A percentile compares a stretch with the other conserved stretches of the same genome.
Evolutionary conservation across 2,113 vertebrate genomes (phyloP).

Genomic region (Geococcyx californianus): DNA sequence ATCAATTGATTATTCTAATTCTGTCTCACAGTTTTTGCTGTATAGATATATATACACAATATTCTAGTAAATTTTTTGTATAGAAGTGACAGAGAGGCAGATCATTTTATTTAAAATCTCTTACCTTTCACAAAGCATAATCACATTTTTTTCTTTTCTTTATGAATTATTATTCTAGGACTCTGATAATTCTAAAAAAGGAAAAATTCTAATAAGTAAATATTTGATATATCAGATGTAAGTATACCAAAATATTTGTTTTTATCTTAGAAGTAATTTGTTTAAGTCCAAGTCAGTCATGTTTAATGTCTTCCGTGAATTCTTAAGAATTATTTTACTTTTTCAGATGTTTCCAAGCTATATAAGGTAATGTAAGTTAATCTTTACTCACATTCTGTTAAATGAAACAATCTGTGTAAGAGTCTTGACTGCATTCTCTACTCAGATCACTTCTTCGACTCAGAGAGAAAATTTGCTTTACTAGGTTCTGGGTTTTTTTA

Average conservation of each 20-base stretch:
- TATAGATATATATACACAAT: background rate
- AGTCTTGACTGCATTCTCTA: background rate
- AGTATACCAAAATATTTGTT: background rate
- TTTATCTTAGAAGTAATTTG: conserved; percentile 47
- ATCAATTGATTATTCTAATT: background rate
- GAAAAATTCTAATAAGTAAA: background rate
- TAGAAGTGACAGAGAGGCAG: background rate
- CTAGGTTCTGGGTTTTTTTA: background rate
- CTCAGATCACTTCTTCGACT: background rate
- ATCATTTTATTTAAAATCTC: background rate
- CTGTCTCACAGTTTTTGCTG: background rate
- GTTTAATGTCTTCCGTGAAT: conserved; percentile 14
- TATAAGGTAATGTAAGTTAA: conserved; percentile 25
- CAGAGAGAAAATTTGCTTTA: conserved; percentile 6
- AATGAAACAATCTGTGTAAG: conserved; percentile 45
- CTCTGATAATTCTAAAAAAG: background rate
- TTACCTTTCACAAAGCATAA: background rate
- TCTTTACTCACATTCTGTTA: conserved; percentile 46
- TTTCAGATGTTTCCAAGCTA: conserved; percentile 32
- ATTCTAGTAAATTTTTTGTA: background rate
- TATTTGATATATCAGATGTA: background rate
- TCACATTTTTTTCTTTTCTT: background rate
- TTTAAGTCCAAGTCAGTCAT: conserved; percentile 22
- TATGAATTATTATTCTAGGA: background rate
- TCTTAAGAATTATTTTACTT: conserved; percentile 31